A percentile compares a stretch with the other conserved stretches of the same genome.
These are phyloP conservation scores for Amphipyra tragopoginis DNA, from an alignment of 2,888 invertebrate genomes.

Conservation along the genomic window DNA sequence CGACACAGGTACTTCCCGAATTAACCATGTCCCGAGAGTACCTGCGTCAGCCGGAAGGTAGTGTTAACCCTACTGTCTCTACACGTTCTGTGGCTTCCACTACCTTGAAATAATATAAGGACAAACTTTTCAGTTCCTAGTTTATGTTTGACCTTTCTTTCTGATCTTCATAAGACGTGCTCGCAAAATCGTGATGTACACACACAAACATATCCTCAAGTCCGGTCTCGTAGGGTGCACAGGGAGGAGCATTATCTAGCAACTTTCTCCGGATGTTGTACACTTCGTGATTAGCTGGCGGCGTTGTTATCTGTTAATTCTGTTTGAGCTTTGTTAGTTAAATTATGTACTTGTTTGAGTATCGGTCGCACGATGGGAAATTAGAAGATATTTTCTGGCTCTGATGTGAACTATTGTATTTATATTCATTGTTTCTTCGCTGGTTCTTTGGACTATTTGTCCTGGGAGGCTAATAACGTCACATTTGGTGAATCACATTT, in stretches of 20 bases:
- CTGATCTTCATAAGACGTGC: conserved; percentile 10
- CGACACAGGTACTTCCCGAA: too few species aligned
- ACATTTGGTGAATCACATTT: too few species aligned
- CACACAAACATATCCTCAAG: conserved; percentile 30
- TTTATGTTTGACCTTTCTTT: conserved; percentile 26
- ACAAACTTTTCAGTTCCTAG: too few species aligned
- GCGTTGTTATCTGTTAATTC: conserved; percentile 36
- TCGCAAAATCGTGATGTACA: conserved; percentile 40
- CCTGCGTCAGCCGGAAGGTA: too few species aligned
- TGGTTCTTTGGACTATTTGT: neutral
- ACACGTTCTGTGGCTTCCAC: too few species aligned
- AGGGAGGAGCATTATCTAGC: conserved; percentile 31
- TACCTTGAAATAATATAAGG: too few species aligned
- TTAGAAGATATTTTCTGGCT: conserved; percentile 10
- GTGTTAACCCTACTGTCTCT: too few species aligned
- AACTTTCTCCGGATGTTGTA: conserved; percentile 44
- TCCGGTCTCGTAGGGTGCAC: conserved; percentile 25
- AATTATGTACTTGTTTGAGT: conserved; percentile 6
- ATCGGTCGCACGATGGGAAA: conserved; percentile 9
- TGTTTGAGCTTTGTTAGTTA: conserved; percentile 37
- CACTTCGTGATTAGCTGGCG: conserved; percentile 55
- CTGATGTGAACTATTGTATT: neutral
- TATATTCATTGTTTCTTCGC: neutral
- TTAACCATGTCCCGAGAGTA: too few species aligned
- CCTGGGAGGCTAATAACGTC: too few species aligned